These are phyloP conservation scores for Atta colombica DNA, from an alignment of 1,140 invertebrate species.

Conservation along the genomic window DNA sequence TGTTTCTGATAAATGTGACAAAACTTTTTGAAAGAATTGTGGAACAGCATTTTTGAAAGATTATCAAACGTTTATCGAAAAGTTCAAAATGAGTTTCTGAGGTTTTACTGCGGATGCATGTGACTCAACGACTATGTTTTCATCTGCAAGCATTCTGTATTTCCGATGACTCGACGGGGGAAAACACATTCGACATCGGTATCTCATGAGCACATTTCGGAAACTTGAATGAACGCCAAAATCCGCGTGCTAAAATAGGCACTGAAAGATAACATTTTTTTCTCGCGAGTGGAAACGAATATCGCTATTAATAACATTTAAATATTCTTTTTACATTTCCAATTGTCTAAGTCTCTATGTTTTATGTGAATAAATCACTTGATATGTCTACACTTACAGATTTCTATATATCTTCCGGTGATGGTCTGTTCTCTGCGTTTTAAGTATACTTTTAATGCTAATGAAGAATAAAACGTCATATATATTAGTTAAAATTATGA, in stretches of 20 bases:
- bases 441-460: background rate
- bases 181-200: slow-evolving; percentile 57
- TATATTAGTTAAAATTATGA: background rate
- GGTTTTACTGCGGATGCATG: slow-evolving; percentile 1
- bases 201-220: slow-evolving; percentile 22
- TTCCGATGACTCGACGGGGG: slow-evolving; percentile 38
- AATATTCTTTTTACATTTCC: slow-evolving; percentile 16
- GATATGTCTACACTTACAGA: background rate
- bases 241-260: slow-evolving; percentile 61
- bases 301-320: slow-evolving; percentile 46
- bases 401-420: background rate
- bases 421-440: background rate
- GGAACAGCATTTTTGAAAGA: too few relatives aligned
- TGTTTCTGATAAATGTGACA: background rate
- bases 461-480: background rate
- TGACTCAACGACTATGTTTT: slow-evolving; percentile 35
- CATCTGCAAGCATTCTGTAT: slow-evolving; percentile 27
- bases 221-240: slow-evolving; percentile 70
- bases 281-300: slow-evolving; percentile 19
- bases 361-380: slow-evolving; percentile 7
- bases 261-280: slow-evolving; percentile 59
- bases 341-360: background rate
- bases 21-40: background rate
- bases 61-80: slow-evolving; percentile 8
- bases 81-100: background rate